phyloP scores from a whole-genome alignment of 2,113 vertebrate species.

The Phodopus roborovskii region DNA sequence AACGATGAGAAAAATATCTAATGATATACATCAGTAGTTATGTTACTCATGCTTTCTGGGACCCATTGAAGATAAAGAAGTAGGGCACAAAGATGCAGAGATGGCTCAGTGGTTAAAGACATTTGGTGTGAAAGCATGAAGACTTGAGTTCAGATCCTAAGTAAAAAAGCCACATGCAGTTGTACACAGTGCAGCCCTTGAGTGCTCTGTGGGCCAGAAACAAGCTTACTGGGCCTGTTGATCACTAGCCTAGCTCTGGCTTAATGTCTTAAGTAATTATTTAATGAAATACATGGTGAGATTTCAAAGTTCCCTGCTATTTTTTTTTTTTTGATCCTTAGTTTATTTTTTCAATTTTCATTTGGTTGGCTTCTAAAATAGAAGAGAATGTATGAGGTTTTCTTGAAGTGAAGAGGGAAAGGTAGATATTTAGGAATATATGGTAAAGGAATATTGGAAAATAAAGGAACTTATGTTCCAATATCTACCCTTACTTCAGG shows the following conservation, averaged over 20 bases:
- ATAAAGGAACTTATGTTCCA: neutral
- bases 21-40: neutral
- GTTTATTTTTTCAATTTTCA: neutral
- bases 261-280: neutral
- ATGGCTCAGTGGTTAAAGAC: neutral
- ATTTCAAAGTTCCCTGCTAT: neutral
- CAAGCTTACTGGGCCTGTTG: neutral
- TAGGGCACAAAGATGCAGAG: neutral
- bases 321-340: neutral
- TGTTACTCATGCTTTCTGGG: neutral
- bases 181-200: neutral
- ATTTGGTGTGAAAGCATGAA: neutral
- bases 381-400: neutral
- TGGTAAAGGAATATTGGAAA: neutral
- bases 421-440: neutral
- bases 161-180: neutral
- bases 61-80: neutral
- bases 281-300: neutral
- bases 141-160: neutral
- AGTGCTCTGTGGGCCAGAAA: neutral
- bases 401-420: neutral
- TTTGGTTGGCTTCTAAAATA: neutral
- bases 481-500: neutral
- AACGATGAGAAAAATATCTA: neutral
- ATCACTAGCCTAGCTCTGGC: neutral